Percentiles rank a stretch among this genome's conserved stretches.
Conservation (phyloP, 1,140 invertebrate genomes). For the Macrobrachium nipponense region DNA sequence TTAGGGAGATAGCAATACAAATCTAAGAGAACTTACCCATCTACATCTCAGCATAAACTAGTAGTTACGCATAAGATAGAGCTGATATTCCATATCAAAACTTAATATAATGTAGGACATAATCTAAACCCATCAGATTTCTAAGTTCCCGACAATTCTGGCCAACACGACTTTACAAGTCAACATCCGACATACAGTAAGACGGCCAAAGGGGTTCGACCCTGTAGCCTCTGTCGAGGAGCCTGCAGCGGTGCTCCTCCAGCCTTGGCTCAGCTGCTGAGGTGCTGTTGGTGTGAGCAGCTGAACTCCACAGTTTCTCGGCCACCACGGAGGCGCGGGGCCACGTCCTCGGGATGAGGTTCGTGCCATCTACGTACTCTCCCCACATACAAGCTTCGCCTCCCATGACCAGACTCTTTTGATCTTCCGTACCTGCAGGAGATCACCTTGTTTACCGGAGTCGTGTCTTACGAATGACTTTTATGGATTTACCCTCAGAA, state of each 20-base stretch:
- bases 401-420: conserved; percentile 74
- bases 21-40: no score
- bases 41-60: no score
- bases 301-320: conserved; percentile 83
- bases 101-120: no score
- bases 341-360: conserved; percentile 77
- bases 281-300: conserved; percentile 71
- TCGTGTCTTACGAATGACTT: no score
- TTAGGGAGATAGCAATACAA: no score
- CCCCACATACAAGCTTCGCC: conserved; percentile 94
- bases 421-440: conserved; percentile 47
- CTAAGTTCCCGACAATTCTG: no score
- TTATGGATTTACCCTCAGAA: no score
- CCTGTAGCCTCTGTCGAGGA: conserved; percentile 79
- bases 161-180: no score
- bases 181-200: conserved; percentile 46
- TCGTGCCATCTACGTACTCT: conserved; percentile 82
- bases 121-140: no score
- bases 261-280: conserved; percentile 73
- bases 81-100: no score
- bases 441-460: no score
- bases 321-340: conserved; percentile 85
- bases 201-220: conserved; percentile 74
- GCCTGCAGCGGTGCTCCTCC: conserved; percentile 87
- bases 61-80: no score